Percentiles rank a stretch among this genome's conserved stretches.
phyloP scores from a whole-genome alignment of 2,888 invertebrate genomes.

The Amitus sp. region DNA sequence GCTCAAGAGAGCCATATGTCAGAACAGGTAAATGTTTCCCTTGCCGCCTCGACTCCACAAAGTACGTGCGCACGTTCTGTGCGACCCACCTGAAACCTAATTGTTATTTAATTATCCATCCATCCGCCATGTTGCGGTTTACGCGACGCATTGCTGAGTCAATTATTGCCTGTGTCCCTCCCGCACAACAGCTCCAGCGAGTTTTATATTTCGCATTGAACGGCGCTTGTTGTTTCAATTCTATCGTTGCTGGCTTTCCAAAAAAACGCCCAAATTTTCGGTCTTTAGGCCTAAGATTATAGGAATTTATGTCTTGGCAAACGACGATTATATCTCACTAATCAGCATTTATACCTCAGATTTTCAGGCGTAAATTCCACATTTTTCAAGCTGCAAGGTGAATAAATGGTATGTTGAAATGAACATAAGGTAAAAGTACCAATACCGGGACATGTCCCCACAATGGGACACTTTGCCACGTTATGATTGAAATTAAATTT shows the following conservation, averaged over 20 bases:
- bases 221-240: slow-evolving; percentile 32
- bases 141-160: slow-evolving; percentile 59
- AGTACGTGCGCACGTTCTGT: slow-evolving; percentile 40
- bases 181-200: slow-evolving; percentile 34
- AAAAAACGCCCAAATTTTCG: no score
- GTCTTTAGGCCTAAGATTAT: no score
- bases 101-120: slow-evolving; percentile 62
- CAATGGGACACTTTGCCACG: no score
- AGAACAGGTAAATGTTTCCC: slow-evolving; percentile 20
- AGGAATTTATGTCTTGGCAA: no score
- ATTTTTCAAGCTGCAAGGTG: no score
- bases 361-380: no score
- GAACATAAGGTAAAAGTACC: no score
- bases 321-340: no score
- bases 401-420: no score
- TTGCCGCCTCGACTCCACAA: slow-evolving; percentile 16
- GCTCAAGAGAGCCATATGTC: slow-evolving; percentile 34
- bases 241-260: slow-evolving; percentile 29
- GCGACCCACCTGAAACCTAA: slow-evolving; percentile 56
- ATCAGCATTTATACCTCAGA: no score
- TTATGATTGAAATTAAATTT: no score
- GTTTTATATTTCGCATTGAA: slow-evolving; percentile 30
- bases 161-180: slow-evolving; percentile 55
- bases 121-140: slow-evolving; percentile 60
- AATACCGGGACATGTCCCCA: no score